Percentiles rank a stretch among this genome's conserved stretches.
phyloP scores from a whole-genome alignment of 2,113 vertebrate species.

The Monopterus albus region DNA sequence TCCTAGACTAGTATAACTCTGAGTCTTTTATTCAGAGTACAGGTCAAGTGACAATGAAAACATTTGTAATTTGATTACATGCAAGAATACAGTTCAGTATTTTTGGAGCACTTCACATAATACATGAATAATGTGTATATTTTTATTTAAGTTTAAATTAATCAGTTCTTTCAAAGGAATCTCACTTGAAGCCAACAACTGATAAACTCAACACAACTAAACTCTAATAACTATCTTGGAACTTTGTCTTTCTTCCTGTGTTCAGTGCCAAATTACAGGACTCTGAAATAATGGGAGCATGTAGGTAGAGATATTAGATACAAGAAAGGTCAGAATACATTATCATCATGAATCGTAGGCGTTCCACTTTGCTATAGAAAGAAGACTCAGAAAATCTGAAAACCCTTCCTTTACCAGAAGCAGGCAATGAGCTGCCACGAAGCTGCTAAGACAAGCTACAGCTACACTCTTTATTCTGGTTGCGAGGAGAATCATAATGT shows the following conservation, averaged over 20 bases:
- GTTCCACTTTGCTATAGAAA: slow-evolving; percentile 33
- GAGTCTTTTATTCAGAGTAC: too few relatives aligned
- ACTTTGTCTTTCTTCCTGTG: too few relatives aligned
- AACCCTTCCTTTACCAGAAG: neutral
- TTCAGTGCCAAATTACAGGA: neutral
- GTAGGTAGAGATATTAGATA: slow-evolving; percentile 2
- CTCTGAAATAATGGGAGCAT: neutral
- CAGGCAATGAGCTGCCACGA: slow-evolving; percentile 11
- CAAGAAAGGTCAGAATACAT: slow-evolving; percentile 1
- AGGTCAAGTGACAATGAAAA: too few relatives aligned
- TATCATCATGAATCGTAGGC: slow-evolving; percentile 13
- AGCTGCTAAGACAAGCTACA: neutral
- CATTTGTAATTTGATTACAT: too few relatives aligned
- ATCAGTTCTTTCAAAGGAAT: neutral
- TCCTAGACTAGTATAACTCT: too few relatives aligned
- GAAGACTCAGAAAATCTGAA: slow-evolving; percentile 50
- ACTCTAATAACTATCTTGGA: too few relatives aligned
- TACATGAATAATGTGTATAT: neutral
- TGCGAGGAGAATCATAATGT: neutral
- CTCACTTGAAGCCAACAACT: neutral
- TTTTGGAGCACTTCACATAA: too few relatives aligned
- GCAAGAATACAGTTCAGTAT: too few relatives aligned
- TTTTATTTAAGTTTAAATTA: neutral
- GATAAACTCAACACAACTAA: neutral
- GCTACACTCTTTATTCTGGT: neutral